phyloP scores from a whole-genome alignment of 2,888 invertebrate species.

The Cancer borealis region DNA sequence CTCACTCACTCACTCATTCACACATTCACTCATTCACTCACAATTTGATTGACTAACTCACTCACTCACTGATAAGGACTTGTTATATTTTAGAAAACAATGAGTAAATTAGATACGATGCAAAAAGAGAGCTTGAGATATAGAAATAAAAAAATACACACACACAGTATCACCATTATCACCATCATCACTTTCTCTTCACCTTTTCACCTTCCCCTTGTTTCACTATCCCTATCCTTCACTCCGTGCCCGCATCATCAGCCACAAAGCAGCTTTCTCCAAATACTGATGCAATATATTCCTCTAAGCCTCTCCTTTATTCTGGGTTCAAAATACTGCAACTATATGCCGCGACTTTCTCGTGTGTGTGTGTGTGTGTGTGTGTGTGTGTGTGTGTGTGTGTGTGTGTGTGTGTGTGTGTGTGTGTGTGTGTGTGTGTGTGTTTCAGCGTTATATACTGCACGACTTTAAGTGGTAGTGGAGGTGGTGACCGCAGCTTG shows the following conservation, averaged over 20 bases:
- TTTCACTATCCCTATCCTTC: not conserved
- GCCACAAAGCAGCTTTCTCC: not conserved
- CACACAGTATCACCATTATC: not conserved
- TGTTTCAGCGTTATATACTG: not conserved
- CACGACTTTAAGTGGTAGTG: conserved; percentile 1
- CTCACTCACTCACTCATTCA: not conserved
- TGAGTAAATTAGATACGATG: no score
- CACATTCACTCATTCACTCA: not conserved
- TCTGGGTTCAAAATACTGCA: not conserved
- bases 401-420: conserved; percentile 20
- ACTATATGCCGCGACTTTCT: not conserved
- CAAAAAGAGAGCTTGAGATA: no score
- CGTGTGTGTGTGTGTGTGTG: conserved; percentile 11
- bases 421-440: conserved; percentile 20
- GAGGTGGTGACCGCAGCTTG: not conserved
- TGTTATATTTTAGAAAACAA: no score
- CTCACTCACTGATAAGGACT: not conserved
- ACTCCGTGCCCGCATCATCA: not conserved
- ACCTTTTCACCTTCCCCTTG: not conserved
- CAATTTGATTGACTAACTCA: not conserved
- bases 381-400: conserved; percentile 20
- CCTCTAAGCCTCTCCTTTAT: not conserved
- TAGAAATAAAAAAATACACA: not conserved
- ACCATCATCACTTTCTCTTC: not conserved
- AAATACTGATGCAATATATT: not conserved